A percentile compares a stretch with the other conserved stretches of the same genome.
Evolutionary conservation across 2,113 vertebrate species (phyloP).

Genomic region (Aphelocoma coerulescens): DNA sequence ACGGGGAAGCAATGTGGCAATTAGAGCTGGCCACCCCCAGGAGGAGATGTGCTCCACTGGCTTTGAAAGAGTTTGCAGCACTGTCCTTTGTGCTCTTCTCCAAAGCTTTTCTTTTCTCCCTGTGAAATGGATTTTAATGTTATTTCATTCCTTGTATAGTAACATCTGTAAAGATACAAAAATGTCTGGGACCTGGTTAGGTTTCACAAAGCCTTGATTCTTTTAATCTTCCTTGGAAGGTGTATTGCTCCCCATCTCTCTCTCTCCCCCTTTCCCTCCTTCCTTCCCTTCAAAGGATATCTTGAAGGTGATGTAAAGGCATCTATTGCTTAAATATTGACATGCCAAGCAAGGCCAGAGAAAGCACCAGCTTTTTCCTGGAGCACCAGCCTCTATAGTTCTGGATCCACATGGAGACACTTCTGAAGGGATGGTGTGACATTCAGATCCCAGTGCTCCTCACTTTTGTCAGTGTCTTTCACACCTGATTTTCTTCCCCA

Average conservation of each 20-base stretch:
- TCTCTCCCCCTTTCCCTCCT: background rate
- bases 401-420: background rate
- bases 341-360: background rate
- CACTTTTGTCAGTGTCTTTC: background rate
- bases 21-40: constrained; percentile 8
- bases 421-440: background rate
- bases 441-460: background rate
- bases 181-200: background rate
- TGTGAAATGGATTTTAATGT: background rate
- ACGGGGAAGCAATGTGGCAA: constrained; percentile 28
- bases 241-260: background rate
- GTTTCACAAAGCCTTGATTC: background rate
- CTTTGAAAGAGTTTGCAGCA: background rate
- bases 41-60: background rate
- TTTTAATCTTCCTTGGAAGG: background rate
- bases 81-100: background rate
- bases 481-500: background rate
- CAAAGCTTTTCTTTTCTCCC: background rate
- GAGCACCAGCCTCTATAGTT: background rate
- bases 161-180: background rate
- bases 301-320: background rate
- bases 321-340: background rate
- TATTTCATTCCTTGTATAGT: background rate
- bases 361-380: background rate
- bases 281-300: background rate